phyloP scores from a whole-genome alignment of 2,113 vertebrate genomes.

The Tachysurus fulvidraco region DNA sequence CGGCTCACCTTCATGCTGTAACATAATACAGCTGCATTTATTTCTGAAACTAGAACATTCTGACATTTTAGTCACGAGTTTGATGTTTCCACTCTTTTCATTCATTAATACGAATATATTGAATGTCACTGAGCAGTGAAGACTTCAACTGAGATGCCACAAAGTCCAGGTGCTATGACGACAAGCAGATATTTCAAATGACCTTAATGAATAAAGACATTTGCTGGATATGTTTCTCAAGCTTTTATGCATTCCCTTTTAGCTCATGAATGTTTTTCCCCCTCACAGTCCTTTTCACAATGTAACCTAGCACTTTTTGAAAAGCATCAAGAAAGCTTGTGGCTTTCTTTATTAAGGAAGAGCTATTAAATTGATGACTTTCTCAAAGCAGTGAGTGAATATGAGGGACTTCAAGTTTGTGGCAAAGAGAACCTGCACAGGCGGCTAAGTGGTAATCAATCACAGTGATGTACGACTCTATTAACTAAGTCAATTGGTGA shows the following conservation, averaged over 20 bases:
- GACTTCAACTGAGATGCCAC: neutral
- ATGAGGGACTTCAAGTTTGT: neutral
- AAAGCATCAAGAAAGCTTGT: neutral
- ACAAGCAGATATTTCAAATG: neutral
- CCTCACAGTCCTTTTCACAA: neutral
- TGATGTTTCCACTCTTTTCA: neutral
- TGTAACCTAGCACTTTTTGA: neutral
- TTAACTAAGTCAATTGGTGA: conserved; percentile 36
- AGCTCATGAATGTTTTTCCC: neutral
- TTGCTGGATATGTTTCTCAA: neutral
- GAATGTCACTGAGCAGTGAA: neutral
- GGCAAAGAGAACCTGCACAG: neutral
- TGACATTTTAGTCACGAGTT: too few species aligned
- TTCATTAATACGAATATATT: neutral
- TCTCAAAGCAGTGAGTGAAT: neutral
- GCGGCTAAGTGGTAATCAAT: conserved; percentile 14
- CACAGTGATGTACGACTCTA: conserved; percentile 41
- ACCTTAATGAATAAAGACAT: neutral
- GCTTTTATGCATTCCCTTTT: neutral
- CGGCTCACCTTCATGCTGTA: neutral
- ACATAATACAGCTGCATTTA: neutral
- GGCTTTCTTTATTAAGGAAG: neutral
- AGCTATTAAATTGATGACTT: neutral
- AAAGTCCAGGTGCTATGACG: neutral
- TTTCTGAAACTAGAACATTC: neutral